A percentile compares a stretch with the other conserved stretches of the same genome.
Conservation (phyloP, 1,140 invertebrate species). For the Mamestra configurata region DNA sequence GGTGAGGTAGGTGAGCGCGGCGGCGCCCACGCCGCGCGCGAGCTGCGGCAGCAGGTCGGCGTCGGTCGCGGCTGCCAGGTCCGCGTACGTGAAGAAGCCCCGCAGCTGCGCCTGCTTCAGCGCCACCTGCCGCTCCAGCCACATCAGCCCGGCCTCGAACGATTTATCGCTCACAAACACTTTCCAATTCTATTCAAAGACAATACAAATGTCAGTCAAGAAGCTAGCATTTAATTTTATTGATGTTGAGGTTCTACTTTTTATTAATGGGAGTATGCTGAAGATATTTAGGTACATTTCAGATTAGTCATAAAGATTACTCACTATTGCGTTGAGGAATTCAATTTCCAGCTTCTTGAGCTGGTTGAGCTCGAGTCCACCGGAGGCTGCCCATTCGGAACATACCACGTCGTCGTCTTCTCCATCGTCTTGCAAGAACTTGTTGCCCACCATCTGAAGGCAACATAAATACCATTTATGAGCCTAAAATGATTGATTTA, state of each 20-base stretch:
- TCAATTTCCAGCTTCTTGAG: slow-evolving; percentile 95
- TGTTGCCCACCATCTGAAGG: slow-evolving; percentile 97
- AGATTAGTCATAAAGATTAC: slow-evolving; percentile 46
- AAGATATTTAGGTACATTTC: background rate
- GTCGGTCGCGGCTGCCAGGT: slow-evolving; percentile 91
- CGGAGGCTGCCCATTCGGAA: slow-evolving; percentile 95
- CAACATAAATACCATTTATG: slow-evolving; percentile 5
- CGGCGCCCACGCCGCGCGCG: slow-evolving; percentile 85
- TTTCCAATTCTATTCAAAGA: slow-evolving; percentile 95
- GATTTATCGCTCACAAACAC: slow-evolving; percentile 93
- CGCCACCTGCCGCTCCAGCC: slow-evolving; percentile 92
- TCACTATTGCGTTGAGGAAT: slow-evolving; percentile 96
- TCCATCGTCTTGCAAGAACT: slow-evolving; percentile 97
- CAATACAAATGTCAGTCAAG: no score
- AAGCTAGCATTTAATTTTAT: no score
- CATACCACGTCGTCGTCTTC: slow-evolving; percentile 96
- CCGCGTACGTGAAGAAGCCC: slow-evolving; percentile 96
- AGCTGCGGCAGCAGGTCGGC: slow-evolving; percentile 87
- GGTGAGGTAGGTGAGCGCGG: slow-evolving; percentile 92
- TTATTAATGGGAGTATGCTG: no score
- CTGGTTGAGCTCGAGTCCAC: slow-evolving; percentile 91
- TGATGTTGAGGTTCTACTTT: background rate
- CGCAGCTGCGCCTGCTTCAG: slow-evolving; percentile 91
- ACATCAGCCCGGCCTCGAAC: slow-evolving; percentile 90
- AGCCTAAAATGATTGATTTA: background rate